These are phyloP conservation scores for Sialia sialis DNA, from an alignment of 2,113 vertebrate genomes.

Conservation along the genomic window DNA sequence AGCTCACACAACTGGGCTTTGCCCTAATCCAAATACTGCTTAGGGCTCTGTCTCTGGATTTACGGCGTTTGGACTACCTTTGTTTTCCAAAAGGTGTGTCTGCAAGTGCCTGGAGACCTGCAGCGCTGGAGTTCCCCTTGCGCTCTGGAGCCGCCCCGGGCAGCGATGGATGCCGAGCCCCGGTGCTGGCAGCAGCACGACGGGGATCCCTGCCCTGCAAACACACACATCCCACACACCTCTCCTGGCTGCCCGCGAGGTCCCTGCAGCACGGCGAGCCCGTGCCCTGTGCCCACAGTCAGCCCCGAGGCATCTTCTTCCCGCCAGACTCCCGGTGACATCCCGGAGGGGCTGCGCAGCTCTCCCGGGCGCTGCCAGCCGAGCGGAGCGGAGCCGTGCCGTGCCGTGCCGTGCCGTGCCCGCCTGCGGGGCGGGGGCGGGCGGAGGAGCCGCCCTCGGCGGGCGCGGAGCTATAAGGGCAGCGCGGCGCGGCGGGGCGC, in stretches of 20 bases:
- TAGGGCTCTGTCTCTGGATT: not conserved
- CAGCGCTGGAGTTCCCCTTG: not conserved
- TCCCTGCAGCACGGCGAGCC: not conserved
- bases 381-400: too few species aligned
- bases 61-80: not conserved
- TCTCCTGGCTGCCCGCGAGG: not conserved
- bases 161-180: not conserved
- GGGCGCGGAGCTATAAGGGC: not conserved
- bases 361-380: too few species aligned
- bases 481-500: not conserved
- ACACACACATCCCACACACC: rapidly evolving
- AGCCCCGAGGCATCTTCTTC: too few species aligned
- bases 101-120: not conserved
- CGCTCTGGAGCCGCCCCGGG: not conserved
- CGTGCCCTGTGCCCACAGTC: not conserved
- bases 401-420: not conserved
- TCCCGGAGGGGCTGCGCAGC: too few species aligned
- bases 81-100: not conserved
- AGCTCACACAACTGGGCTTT: not conserved
- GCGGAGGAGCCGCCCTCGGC: not conserved
- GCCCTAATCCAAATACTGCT: not conserved
- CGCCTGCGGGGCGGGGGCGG: not conserved
- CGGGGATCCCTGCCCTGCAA: not conserved
- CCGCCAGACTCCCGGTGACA: too few species aligned
- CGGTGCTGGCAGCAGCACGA: not conserved